phyloP scores from a whole-genome alignment of 30 jellyfish, hydroid and myxozoan genomes.

The Hydra vulgaris region DNA sequence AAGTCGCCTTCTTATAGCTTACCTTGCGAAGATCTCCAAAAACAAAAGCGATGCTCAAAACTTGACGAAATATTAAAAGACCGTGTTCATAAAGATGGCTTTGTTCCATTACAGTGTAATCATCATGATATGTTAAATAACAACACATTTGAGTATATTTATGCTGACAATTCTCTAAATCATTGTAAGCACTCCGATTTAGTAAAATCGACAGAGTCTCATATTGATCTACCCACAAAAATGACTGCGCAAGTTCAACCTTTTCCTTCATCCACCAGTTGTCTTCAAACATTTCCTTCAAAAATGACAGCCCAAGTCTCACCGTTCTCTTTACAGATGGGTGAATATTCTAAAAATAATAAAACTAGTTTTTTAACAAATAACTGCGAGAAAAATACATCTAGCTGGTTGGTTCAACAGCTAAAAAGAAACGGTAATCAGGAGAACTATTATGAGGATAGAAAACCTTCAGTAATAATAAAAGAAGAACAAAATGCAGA shows the following conservation, averaged over 20 bases:
- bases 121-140: conserved; percentile 4
- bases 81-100: not conserved
- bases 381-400: not conserved
- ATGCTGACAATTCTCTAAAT: not conserved
- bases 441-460: not conserved
- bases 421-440: not conserved
- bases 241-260: conserved; percentile 12
- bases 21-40: not conserved
- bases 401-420: conserved; percentile 9
- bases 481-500: not conserved
- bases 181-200: conserved; percentile 1
- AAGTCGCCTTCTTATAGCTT: too few species aligned
- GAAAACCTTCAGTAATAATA: not conserved
- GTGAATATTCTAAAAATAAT: not conserved
- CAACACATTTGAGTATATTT: not conserved
- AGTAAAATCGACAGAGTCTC: not conserved
- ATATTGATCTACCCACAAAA: not conserved
- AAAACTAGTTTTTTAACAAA: not conserved
- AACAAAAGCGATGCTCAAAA: not conserved
- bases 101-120: not conserved
- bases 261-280: not conserved
- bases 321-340: not conserved
- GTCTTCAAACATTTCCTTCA: not conserved
- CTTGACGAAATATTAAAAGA: conserved; percentile 1
- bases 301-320: not conserved